These are phyloP conservation scores for Nicator chloris DNA, from an alignment of 2,113 vertebrate species.

Conservation along the genomic window DNA sequence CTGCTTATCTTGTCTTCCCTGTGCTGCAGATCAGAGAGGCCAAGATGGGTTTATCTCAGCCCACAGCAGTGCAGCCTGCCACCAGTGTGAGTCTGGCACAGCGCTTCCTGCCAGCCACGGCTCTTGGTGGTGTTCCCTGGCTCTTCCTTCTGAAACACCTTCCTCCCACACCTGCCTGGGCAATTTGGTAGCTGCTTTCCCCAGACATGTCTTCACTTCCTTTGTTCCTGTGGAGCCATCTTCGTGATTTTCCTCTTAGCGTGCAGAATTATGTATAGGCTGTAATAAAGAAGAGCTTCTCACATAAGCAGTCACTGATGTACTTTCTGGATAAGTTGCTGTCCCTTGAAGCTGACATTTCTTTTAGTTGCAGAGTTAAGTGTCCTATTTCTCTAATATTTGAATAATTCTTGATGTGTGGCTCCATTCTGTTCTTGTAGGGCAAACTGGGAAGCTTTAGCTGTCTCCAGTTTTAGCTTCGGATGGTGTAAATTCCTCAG, in stretches of 20 bases:
- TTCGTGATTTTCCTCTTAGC: not conserved
- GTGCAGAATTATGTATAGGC: not conserved
- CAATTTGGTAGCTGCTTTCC: not conserved
- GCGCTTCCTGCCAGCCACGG: fast-evolving
- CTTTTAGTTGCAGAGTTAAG: not conserved
- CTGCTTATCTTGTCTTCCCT: not conserved
- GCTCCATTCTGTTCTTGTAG: not conserved
- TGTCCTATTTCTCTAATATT: not conserved
- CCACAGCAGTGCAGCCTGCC: not conserved
- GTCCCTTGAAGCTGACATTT: not conserved
- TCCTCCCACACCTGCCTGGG: not conserved
- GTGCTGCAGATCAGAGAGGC: not conserved
- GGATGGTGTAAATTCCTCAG: not conserved
- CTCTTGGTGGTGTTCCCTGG: fast-evolving
- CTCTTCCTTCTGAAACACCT: not conserved
- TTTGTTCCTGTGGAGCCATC: not conserved
- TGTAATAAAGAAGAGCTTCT: not conserved
- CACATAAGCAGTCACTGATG: not conserved
- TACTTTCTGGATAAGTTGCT: not conserved
- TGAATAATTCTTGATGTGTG: not conserved
- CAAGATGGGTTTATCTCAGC: not conserved
- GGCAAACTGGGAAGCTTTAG: not conserved
- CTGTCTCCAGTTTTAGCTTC: not conserved
- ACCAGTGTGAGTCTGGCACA: not conserved
- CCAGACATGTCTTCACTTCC: not conserved